Base-by-base conservation (phyloP, 1,140 invertebrate species). In the Cataglyphis hispanica region DNA sequence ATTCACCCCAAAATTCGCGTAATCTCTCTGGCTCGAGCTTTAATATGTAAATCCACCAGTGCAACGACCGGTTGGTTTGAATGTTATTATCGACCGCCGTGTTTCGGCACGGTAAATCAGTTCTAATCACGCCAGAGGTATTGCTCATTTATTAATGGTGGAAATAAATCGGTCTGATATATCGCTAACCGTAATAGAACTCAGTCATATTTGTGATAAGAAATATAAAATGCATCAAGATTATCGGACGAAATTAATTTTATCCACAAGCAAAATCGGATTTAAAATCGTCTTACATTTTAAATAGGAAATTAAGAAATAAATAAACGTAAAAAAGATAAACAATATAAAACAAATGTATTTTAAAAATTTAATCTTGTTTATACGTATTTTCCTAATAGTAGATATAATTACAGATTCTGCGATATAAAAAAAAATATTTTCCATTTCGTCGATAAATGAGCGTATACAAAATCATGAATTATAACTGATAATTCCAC, bases 21-120 rank as follows among this genome's bases (percentile, higher is more conserved):
- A 89, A 89, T 89, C 88, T 89, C 87, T 53, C 22, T 58, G 85
- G 87, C 72, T 86, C 70, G 84, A 86, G 85, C 76, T 89, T 88
- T 89, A 89, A 89, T 89, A 86, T 89, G 88, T 89, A 89, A 89
- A 89, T 89, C 87, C 87, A 60, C 78, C 56, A 43, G 60, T 75
- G 76, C 81, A 89, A 89, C 87, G 66, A 84, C 77, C 74, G 31
- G 72, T 84, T 89, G 66, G 78, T 89, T 89, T 84, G 60, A 77
- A 37, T 31, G 66, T 77, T 89, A 80, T 69, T 80, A 80, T 80
- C 46, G 63, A 80, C 69, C 63, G 76, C 22, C 63, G 22, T 34
- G 63, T 67, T 80, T 80, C 46, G 31, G n/a, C 22, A 63, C 46
- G 22, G 46, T 69, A 80, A 80, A 80, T 80, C 76, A 80, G 27